Conservation (phyloP, 2,888 invertebrate species). For the Pachydiplax longipennis region DNA sequence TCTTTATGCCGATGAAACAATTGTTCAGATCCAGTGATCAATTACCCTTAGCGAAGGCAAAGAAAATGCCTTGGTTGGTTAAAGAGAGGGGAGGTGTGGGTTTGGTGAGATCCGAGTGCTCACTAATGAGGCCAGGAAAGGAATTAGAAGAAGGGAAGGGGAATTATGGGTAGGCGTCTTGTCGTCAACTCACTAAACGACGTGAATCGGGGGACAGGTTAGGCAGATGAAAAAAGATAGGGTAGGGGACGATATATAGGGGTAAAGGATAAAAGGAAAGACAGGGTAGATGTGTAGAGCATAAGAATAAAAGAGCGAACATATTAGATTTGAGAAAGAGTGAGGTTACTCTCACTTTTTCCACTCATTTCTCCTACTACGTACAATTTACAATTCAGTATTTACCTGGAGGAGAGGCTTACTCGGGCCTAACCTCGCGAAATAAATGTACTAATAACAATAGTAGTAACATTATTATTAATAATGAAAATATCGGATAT, state of each 20-base stretch:
- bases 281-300: neutral
- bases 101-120: neutral
- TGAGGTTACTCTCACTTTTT: too few species aligned
- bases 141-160: neutral
- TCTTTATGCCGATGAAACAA: too few species aligned
- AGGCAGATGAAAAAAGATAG: neutral
- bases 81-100: too few species aligned
- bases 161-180: neutral
- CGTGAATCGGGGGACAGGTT: neutral
- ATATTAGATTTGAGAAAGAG: neutral
- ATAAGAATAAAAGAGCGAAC: neutral
- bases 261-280: neutral
- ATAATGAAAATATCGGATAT: too few species aligned
- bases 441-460: too few species aligned
- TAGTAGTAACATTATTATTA: too few species aligned
- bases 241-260: neutral
- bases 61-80: too few species aligned
- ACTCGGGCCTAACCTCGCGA: too few species aligned
- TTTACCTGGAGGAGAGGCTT: neutral
- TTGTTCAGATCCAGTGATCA: too few species aligned
- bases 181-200: conserved; percentile 11
- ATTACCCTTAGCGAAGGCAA: too few species aligned
- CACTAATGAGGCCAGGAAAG: conserved; percentile 28
- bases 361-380: too few species aligned
- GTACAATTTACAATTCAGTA: too few species aligned